These are phyloP conservation scores for Cinclus mexicanus DNA, from an alignment of 2,113 vertebrate genomes.

Conservation along the genomic window DNA sequence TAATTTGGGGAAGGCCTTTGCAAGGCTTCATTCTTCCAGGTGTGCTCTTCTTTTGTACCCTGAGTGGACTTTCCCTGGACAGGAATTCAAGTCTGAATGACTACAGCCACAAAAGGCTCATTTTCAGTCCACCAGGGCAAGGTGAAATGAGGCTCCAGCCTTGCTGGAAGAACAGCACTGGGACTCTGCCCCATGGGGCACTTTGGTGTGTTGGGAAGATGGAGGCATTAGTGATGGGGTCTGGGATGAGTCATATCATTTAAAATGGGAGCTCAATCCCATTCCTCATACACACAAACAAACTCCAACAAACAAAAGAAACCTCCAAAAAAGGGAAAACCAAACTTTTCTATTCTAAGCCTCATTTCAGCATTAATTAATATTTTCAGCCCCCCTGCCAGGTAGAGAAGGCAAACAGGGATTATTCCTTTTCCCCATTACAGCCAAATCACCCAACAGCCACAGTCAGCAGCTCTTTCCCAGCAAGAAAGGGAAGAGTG, in stretches of 20 bases:
- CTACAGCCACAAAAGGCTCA: neutral
- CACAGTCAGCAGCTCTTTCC: neutral
- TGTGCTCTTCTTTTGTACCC: neutral
- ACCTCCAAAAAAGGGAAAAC: accelerated
- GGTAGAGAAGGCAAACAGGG: neutral
- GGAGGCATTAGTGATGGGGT: accelerated
- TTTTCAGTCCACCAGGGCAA: neutral
- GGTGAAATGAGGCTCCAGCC: accelerated
- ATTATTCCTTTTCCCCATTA: neutral
- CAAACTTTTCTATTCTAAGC: neutral
- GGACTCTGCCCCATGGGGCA: neutral
- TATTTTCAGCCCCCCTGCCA: neutral
- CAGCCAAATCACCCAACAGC: neutral
- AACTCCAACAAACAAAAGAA: neutral
- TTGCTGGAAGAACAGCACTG: neutral
- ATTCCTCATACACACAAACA: neutral
- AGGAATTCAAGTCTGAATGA: neutral
- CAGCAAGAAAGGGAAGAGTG: no score
- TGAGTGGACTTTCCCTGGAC: neutral
- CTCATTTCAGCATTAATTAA: neutral
- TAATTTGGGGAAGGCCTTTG: neutral
- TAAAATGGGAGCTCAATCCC: neutral
- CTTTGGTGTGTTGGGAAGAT: accelerated
- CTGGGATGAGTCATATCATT: neutral
- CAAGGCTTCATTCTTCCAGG: neutral